These are phyloP conservation scores for Drosophila recens DNA, from an alignment of 2,888 invertebrate genomes.

Conservation along the genomic window DNA sequence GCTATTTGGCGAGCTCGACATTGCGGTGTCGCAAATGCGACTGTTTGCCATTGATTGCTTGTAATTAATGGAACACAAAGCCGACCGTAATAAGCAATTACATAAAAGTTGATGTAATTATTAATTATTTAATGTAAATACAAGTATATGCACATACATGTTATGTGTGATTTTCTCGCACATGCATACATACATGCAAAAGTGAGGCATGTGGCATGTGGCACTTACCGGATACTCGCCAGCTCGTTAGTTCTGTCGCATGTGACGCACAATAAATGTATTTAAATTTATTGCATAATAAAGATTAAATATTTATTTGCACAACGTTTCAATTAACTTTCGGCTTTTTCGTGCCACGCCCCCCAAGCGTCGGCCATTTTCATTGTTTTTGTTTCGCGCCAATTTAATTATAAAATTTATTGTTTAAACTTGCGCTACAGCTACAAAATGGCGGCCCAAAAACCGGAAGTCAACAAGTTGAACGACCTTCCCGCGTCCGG, in stretches of 20 bases:
- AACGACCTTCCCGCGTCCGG: conserved; percentile 64
- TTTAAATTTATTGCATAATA: conserved; percentile 82
- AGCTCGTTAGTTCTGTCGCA: conserved; percentile 32
- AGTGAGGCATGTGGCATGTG: conserved; percentile 22
- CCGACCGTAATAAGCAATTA: conserved; percentile 75
- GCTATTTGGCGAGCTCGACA: conserved; percentile 6
- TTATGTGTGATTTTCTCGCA: neutral
- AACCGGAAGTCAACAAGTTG: conserved; percentile 77
- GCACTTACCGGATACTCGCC: conserved; percentile 11
- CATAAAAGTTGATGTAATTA: conserved; percentile 78
- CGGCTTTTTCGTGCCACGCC: conserved; percentile 61
- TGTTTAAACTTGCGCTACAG: conserved; percentile 68
- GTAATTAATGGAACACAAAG: conserved; percentile 55
- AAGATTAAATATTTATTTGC: conserved; percentile 82
- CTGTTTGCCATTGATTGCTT: conserved; percentile 17
- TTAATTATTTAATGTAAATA: conserved; percentile 75
- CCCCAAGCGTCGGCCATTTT: conserved; percentile 16
- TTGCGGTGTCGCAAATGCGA: conserved; percentile 7
- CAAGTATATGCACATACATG: conserved; percentile 7
- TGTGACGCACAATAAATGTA: conserved; percentile 72
- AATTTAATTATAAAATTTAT: conserved; percentile 81
- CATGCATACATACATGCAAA: conserved; percentile 34
- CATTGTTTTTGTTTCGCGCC: conserved; percentile 62
- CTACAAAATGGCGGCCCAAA: conserved; percentile 73
- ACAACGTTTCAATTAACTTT: conserved; percentile 82